These are phyloP conservation scores for Ctenopoma kingsleyae DNA, from an alignment of 2,797 vertebrate species.

Conservation along the genomic window DNA sequence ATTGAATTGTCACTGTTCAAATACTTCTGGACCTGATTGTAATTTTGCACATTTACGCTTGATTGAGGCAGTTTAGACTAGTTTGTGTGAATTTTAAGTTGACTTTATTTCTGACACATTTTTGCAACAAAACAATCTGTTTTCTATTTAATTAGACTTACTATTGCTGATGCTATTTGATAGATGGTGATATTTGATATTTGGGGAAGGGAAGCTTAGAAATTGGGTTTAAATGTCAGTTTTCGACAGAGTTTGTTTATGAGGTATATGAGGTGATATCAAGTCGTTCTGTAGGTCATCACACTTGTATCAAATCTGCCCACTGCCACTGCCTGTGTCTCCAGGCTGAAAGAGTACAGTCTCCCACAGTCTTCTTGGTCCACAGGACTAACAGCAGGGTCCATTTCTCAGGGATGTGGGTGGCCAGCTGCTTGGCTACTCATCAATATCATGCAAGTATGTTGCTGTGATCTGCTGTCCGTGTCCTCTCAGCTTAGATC, in stretches of 20 bases:
- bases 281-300: not conserved
- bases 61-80: not conserved
- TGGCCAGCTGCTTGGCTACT: constrained; percentile 64
- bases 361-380: constrained; percentile 30
- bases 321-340: constrained; percentile 4
- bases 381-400: constrained; percentile 62
- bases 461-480: constrained; percentile 70
- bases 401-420: constrained; percentile 68
- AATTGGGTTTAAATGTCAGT: not conserved
- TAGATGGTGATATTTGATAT: no score
- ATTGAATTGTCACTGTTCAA: not conserved
- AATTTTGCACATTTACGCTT: not conserved
- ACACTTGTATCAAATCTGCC: not conserved
- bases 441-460: constrained; percentile 75
- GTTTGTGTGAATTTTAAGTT: not conserved
- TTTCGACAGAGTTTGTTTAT: not conserved
- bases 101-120: not conserved
- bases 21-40: not conserved
- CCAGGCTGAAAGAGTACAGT: constrained; percentile 9
- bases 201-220: not conserved
- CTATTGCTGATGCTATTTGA: no score
- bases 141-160: not conserved
- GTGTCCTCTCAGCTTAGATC: constrained; percentile 74
- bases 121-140: no score
- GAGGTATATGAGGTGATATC: not conserved